Evolutionary conservation across 2,113 vertebrate species (phyloP).

Genomic region (Pampusana beccarii): DNA sequence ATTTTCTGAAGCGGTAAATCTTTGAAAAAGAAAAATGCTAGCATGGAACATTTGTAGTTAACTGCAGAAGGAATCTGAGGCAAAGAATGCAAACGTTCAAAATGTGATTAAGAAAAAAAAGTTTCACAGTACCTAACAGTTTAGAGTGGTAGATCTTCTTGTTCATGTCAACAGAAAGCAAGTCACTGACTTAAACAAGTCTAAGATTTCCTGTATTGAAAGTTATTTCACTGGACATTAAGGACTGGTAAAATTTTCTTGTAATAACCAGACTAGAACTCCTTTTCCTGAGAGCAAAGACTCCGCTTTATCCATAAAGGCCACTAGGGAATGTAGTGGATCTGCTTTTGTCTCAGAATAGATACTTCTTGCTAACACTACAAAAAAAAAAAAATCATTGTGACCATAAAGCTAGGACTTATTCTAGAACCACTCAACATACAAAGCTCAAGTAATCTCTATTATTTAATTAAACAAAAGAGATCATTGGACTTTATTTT

Average conservation of each 20-base stretch:
- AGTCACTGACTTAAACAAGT: not conserved
- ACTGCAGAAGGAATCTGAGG: not conserved
- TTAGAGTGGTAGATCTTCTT: not conserved
- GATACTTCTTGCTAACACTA: not conserved
- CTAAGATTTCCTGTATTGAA: not conserved
- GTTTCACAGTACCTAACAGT: not conserved
- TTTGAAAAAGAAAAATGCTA: not conserved
- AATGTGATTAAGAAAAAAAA: not conserved
- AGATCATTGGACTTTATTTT: not conserved
- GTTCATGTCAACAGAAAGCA: not conserved
- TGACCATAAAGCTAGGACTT: not conserved
- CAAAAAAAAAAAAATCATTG: not conserved
- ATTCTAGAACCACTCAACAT: not conserved
- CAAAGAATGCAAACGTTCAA: not conserved
- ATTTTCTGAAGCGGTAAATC: not conserved
- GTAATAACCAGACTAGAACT: not conserved
- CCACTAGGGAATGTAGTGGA: not conserved
- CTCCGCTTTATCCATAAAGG: not conserved
- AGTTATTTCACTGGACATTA: not conserved
- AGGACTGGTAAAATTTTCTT: not conserved
- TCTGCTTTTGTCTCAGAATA: not conserved
- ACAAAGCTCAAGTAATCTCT: not conserved
- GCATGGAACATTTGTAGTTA: not conserved
- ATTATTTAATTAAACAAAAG: not conserved
- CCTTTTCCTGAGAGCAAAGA: not conserved